phyloP scores from a whole-genome alignment of 2,888 invertebrate genomes.

The Cylloceria caligata region DNA sequence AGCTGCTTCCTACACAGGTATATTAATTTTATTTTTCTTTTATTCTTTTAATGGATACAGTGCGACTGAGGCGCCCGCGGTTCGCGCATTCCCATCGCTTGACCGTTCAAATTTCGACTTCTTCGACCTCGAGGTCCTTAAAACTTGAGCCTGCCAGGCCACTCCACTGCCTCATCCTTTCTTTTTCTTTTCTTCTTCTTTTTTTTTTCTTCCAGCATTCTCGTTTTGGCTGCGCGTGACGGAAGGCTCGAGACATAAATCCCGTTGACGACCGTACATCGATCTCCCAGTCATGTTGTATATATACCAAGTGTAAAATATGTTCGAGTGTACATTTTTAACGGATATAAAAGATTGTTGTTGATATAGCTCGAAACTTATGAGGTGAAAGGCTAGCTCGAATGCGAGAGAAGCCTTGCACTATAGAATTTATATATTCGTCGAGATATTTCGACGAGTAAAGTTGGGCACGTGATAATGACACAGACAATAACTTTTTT shows the following conservation, averaged over 20 bases:
- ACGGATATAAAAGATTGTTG: conserved; percentile 66
- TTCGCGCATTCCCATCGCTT: conserved; percentile 23
- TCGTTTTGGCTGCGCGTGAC: conserved; percentile 65
- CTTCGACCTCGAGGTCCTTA: conserved; percentile 65
- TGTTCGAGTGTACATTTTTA: conserved; percentile 63
- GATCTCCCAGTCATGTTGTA: conserved; percentile 53
- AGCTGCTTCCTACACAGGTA: neutral
- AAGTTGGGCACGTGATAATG: conserved; percentile 63
- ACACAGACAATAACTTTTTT: conserved; percentile 66
- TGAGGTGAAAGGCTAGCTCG: neutral
- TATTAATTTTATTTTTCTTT: conserved; percentile 11
- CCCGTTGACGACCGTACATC: conserved; percentile 68
- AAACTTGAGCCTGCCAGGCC: conserved; percentile 46
- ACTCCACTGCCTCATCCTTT: conserved; percentile 7
- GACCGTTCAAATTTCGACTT: conserved; percentile 61
- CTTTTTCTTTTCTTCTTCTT: conserved; percentile 4
- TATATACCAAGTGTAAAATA: conserved; percentile 58
- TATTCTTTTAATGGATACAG: no score
- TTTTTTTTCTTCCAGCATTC: conserved; percentile 46
- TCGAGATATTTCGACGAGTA: conserved; percentile 42
- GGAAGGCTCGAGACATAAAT: conserved; percentile 69
- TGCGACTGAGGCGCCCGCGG: conserved; percentile 12
- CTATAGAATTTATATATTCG: conserved; percentile 31
- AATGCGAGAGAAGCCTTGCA: neutral
- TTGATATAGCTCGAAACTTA: conserved; percentile 51